Evolutionary conservation across 2,797 vertebrate species (phyloP).

Genomic region (Falco biarmicus): DNA sequence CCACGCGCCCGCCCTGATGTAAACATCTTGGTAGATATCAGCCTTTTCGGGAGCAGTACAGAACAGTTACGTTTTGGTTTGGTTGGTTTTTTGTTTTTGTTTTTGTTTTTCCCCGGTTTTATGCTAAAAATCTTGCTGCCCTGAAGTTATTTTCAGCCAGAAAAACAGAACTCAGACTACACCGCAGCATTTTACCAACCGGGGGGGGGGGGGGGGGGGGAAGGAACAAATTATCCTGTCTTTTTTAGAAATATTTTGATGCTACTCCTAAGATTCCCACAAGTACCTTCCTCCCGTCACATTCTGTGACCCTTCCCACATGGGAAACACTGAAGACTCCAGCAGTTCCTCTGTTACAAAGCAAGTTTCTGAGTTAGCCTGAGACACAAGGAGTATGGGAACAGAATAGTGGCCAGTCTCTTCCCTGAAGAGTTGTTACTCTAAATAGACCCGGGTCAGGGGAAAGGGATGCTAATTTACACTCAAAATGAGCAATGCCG

Average conservation of each 20-base stretch:
- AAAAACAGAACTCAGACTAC: not conserved
- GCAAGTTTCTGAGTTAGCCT: not conserved
- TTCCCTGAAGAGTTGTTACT: not conserved
- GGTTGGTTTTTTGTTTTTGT: too few relatives aligned
- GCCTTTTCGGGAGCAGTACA: not conserved
- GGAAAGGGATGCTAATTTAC: not conserved
- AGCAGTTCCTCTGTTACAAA: not conserved
- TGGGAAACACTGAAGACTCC: not conserved
- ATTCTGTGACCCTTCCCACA: not conserved
- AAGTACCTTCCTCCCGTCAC: not conserved
- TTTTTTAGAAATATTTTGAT: not conserved
- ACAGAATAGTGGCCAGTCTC: not conserved
- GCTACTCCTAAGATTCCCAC: not conserved
- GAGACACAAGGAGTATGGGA: not conserved
- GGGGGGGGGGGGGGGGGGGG: too few relatives aligned
- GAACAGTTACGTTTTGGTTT: not conserved
- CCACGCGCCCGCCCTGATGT: too few relatives aligned
- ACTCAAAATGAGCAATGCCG: not conserved
- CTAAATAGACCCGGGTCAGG: not conserved
- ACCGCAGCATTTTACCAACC: too few relatives aligned
- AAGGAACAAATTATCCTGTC: not conserved
- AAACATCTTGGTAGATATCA: too few relatives aligned
- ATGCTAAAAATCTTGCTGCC: not conserved
- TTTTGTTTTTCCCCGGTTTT: accelerated
- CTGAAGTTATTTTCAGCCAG: not conserved